phyloP scores from a whole-genome alignment of 2,113 vertebrate genomes.

The Sterrhoptilus dennistouni region DNA sequence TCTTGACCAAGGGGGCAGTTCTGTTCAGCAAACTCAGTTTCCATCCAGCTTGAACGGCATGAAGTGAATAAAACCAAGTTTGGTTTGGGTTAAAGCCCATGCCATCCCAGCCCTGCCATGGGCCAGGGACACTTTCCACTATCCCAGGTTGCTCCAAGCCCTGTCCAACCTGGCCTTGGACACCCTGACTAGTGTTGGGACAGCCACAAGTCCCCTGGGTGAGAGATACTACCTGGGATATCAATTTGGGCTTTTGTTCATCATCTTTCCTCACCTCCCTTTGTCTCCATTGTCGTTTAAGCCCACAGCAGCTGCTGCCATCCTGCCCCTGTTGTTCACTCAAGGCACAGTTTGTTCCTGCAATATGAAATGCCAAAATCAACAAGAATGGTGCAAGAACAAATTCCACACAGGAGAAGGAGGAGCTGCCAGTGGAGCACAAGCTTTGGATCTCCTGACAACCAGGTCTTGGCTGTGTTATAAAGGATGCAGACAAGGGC shows the following conservation, averaged over 20 bases:
- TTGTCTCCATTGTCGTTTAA: background rate
- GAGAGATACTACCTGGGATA: background rate
- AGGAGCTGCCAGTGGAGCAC: background rate
- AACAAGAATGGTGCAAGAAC: background rate
- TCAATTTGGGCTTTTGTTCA: background rate
- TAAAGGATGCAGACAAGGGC: background rate
- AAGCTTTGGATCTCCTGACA: background rate
- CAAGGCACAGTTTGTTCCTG: background rate
- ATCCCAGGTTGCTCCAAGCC: accelerated
- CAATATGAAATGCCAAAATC: background rate
- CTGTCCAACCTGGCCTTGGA: accelerated
- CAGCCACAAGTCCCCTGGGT: too few relatives aligned
- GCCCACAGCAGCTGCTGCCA: background rate
- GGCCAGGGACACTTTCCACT: background rate
- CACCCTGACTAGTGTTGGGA: background rate
- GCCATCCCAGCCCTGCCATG: background rate
- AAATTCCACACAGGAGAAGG: background rate
- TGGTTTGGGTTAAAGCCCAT: background rate
- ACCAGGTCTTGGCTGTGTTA: background rate
- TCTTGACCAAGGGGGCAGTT: accelerated
- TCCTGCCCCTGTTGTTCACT: background rate
- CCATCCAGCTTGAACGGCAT: too few relatives aligned
- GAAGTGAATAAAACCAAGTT: background rate
- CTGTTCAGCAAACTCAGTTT: background rate
- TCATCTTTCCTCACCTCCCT: background rate